These are phyloP conservation scores for Ptilonorhynchus violaceus DNA, from an alignment of 2,113 vertebrate species.

Conservation along the genomic window DNA sequence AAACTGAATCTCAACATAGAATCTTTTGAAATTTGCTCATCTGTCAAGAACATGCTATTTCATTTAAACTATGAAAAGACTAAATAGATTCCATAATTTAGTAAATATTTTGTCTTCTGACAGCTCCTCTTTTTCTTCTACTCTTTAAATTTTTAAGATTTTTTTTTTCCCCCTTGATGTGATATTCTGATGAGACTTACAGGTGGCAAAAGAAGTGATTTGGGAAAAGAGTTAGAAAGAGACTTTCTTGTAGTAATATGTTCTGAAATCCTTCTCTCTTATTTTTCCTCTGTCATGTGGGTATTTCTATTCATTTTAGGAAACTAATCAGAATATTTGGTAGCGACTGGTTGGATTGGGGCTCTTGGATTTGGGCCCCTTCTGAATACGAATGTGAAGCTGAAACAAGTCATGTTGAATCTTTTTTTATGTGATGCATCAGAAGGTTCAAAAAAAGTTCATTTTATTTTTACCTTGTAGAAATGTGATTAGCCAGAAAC, in stretches of 20 bases:
- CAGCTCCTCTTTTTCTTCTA: slow-evolving; percentile 15
- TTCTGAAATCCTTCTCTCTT: background rate
- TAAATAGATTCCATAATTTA: slow-evolving; percentile 34
- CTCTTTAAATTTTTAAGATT: background rate
- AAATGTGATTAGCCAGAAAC: background rate
- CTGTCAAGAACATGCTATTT: slow-evolving; percentile 40
- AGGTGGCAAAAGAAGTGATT: background rate
- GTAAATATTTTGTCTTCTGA: slow-evolving; percentile 52
- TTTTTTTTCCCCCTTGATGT: background rate
- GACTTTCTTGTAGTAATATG: background rate
- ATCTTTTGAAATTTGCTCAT: slow-evolving; percentile 45
- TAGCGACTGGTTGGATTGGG: background rate
- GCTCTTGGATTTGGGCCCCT: background rate
- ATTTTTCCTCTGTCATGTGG: background rate
- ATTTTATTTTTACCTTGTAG: slow-evolving; percentile 43
- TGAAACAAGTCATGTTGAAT: background rate
- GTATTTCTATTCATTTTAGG: background rate
- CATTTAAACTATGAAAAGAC: slow-evolving; percentile 29
- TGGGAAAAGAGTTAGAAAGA: background rate
- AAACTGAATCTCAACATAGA: background rate
- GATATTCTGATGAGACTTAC: background rate
- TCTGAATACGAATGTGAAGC: background rate
- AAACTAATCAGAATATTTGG: background rate
- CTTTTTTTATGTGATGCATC: background rate
- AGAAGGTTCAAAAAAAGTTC: slow-evolving; percentile 41